phyloP scores from a whole-genome alignment of 2,113 vertebrate species.

The Plectropomus leopardus region DNA sequence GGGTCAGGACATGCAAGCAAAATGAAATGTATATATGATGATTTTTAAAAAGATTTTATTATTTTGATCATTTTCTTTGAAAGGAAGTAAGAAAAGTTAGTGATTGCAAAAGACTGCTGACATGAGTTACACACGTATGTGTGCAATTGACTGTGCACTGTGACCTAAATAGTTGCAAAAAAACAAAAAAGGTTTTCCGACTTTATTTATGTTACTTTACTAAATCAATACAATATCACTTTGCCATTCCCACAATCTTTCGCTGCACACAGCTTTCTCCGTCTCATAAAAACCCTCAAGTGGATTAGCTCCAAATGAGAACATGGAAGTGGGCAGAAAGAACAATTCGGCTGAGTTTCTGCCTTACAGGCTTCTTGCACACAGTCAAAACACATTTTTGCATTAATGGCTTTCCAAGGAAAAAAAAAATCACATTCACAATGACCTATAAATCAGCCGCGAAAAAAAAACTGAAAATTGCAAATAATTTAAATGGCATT shows the following conservation, averaged over 20 bases:
- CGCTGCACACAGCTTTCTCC: constrained; percentile 28
- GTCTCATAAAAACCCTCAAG: constrained; percentile 59
- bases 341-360: constrained; percentile 60
- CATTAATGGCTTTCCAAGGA: constrained; percentile 41
- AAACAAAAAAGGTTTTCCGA: constrained; percentile 38
- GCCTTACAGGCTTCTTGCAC: constrained; percentile 51
- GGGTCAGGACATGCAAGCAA: constrained; percentile 3
- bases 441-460: constrained; percentile 46
- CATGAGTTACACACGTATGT: constrained; percentile 7
- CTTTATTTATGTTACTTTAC: constrained; percentile 48
- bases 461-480: constrained; percentile 33
- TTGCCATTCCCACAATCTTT: constrained; percentile 27
- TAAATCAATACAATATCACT: constrained; percentile 65
- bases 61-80: constrained; percentile 44
- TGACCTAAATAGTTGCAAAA: constrained; percentile 41
- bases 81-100: constrained; percentile 15
- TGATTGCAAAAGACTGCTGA: constrained; percentile 16
- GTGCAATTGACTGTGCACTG: constrained; percentile 43
- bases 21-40: constrained; percentile 29
- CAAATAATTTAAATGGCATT: constrained; percentile 41
- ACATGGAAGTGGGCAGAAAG: constrained; percentile 54
- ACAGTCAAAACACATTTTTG: constrained; percentile 56
- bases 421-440: constrained; percentile 5
- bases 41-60: constrained; percentile 42
- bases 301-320: constrained; percentile 65